Base-by-base conservation (phyloP, 2,888 invertebrate genomes). In the Mechanitis mazaeus region DNA sequence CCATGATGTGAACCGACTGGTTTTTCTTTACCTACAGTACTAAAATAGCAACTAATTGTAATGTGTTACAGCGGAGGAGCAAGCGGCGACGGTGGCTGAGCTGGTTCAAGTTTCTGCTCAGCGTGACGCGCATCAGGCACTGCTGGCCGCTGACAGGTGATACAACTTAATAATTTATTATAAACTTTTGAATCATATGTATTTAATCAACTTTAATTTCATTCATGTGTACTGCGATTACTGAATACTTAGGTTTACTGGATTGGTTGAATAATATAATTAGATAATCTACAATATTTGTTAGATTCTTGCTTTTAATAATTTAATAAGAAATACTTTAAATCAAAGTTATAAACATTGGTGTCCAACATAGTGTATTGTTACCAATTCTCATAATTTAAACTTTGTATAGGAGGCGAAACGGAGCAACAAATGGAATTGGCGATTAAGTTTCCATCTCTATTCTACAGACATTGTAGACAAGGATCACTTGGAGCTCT, bases 31-130 rank as follows among this genome's bases (percentile, higher is more conserved):
- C 3, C 11, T 9, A 31, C 31, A 3, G 3, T 9, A 31, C 28
- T 28, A 7, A 20, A 28, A 47, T 47, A 20, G n/a, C 6, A 5
- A 47, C 9, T 50, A 9, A 7, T 28, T 28, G 47, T 28, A 46
- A 5, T 35, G 3, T 50, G 31, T 75, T 75, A 0, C 76, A 89
- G 89, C 87, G 67, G 87, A 87, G 68, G 86, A 87, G 69, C 87
- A 89, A 66, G 88, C 89, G 56, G 87, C 86, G 60, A 80, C 85
- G 1, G 89, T 89, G 20, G 89, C 89, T 0, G 87, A 88, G 68
- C 68, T 88, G 54, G 83, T 89, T 33, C 88, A 89, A 64, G 84
- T 86, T 12, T 81, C 83, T 0, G 87, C 88, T 6, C 86, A 85
- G 63, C 75, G 85, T 0, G 84, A 83, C 53, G 87, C 87, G 0